These are phyloP conservation scores for Oreochromis grahami DNA, from an alignment of 2,797 vertebrate genomes.

Conservation along the genomic window DNA sequence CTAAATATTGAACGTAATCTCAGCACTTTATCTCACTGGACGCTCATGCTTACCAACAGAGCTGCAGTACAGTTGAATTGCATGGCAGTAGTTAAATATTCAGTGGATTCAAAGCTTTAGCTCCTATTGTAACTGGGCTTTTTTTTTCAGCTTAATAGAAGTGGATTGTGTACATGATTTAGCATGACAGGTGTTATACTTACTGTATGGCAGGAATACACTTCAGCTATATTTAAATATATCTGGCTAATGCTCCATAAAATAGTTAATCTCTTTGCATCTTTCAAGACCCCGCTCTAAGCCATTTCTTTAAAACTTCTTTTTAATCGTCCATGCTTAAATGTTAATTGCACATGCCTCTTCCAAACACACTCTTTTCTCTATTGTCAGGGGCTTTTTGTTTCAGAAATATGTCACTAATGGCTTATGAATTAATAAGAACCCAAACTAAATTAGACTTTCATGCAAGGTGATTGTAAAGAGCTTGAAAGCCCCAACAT, in stretches of 20 bases:
- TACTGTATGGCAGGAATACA: slow-evolving; percentile 39
- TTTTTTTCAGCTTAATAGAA: slow-evolving; percentile 10
- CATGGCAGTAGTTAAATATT: background rate
- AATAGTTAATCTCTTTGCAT: slow-evolving; percentile 65
- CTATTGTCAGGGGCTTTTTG: slow-evolving; percentile 78
- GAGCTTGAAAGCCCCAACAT: slow-evolving; percentile 68
- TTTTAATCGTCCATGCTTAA: slow-evolving; percentile 76
- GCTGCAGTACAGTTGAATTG: background rate
- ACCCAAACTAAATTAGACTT: slow-evolving; percentile 78
- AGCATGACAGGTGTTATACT: slow-evolving; percentile 52
- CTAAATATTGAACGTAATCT: background rate
- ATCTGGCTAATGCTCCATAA: slow-evolving; percentile 71
- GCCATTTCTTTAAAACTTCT: slow-evolving; percentile 60
- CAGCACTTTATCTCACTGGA: background rate
- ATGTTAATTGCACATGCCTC: slow-evolving; percentile 74
- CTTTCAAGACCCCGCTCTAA: slow-evolving; percentile 58
- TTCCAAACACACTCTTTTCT: slow-evolving; percentile 53
- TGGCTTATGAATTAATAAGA: slow-evolving; percentile 84
- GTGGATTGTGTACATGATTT: slow-evolving; percentile 46
- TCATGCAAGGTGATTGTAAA: slow-evolving; percentile 77
- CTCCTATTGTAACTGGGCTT: background rate
- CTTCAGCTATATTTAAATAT: slow-evolving; percentile 56
- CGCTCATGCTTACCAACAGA: background rate
- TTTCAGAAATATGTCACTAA: slow-evolving; percentile 81
- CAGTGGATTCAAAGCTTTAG: background rate